These are phyloP conservation scores for Neodontobutis hainanensis DNA, from an alignment of 2,113 vertebrate species.

Conservation along the genomic window DNA sequence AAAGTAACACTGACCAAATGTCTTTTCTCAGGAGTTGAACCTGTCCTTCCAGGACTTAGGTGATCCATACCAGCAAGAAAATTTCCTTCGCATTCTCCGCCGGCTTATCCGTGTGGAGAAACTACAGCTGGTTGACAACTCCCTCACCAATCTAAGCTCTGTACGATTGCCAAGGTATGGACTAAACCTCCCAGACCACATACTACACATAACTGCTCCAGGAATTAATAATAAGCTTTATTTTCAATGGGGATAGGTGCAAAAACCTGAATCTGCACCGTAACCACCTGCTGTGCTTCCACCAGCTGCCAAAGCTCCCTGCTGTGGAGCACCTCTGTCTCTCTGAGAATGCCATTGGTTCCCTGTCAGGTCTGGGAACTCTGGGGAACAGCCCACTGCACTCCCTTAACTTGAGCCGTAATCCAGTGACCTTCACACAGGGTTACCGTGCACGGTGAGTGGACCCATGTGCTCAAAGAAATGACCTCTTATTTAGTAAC, in stretches of 20 bases:
- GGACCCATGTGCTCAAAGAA: not conserved
- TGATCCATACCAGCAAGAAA: slow-evolving; percentile 87
- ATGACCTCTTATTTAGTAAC: not conserved
- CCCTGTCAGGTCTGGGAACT: slow-evolving; percentile 82
- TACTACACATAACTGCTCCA: not conserved
- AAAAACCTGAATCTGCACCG: slow-evolving; percentile 88
- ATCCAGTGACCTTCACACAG: slow-evolving; percentile 90
- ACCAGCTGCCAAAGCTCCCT: slow-evolving; percentile 91
- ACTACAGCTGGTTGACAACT: slow-evolving; percentile 91
- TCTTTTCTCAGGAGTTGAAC: slow-evolving; percentile 85
- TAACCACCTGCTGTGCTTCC: slow-evolving; percentile 89
- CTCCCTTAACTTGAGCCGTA: slow-evolving; percentile 85
- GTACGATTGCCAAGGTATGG: slow-evolving; percentile 91
- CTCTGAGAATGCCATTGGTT: slow-evolving; percentile 88
- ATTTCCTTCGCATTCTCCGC: slow-evolving; percentile 87
- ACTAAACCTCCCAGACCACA: slow-evolving; percentile 5
- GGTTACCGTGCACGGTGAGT: slow-evolving; percentile 87
- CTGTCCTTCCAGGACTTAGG: slow-evolving; percentile 94
- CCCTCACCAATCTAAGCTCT: slow-evolving; percentile 87
- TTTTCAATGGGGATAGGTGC: slow-evolving; percentile 81
- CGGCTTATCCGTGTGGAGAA: slow-evolving; percentile 90
- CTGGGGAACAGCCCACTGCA: slow-evolving; percentile 81
- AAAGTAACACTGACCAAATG: not conserved
- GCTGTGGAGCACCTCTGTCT: slow-evolving; percentile 88
- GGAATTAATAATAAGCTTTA: not conserved